These are phyloP conservation scores for Protomyctophum bolini DNA, from an alignment of 2,113 vertebrate genomes.

Conservation along the genomic window DNA sequence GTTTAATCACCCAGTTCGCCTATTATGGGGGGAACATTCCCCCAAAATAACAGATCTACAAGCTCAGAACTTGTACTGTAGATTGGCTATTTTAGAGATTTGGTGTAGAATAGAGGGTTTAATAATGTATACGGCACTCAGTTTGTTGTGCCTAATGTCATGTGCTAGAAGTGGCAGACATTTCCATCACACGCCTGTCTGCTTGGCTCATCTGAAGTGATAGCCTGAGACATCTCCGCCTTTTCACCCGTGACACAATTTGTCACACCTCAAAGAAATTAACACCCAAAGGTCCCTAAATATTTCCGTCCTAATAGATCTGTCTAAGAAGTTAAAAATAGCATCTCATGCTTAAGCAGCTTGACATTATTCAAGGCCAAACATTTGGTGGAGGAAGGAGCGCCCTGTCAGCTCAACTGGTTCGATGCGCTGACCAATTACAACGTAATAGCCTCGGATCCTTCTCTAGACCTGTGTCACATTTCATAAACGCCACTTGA, in stretches of 20 bases:
- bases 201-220: constrained; percentile 58
- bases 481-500: no score
- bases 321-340: constrained; percentile 23
- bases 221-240: constrained; percentile 52
- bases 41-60: no score
- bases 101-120: no score
- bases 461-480: no score
- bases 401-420: no score
- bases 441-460: no score
- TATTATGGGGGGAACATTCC: no score
- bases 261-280: constrained; percentile 66
- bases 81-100: no score
- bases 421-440: no score
- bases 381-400: neutral
- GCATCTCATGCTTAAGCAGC: neutral
- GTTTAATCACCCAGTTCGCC: no score
- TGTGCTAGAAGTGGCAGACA: constrained; percentile 58
- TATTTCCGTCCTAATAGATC: constrained; percentile 23
- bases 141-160: constrained; percentile 27
- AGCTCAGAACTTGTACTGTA: no score
- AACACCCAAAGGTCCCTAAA: constrained; percentile 37
- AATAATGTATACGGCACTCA: constrained; percentile 54
- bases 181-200: constrained; percentile 67
- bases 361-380: constrained; percentile 16
- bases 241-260: constrained; percentile 58